Percentiles rank a stretch among this genome's conserved stretches.
These are phyloP conservation scores for Barypeithes pellucidus DNA, from an alignment of 2,888 invertebrate genomes.

Conservation along the genomic window DNA sequence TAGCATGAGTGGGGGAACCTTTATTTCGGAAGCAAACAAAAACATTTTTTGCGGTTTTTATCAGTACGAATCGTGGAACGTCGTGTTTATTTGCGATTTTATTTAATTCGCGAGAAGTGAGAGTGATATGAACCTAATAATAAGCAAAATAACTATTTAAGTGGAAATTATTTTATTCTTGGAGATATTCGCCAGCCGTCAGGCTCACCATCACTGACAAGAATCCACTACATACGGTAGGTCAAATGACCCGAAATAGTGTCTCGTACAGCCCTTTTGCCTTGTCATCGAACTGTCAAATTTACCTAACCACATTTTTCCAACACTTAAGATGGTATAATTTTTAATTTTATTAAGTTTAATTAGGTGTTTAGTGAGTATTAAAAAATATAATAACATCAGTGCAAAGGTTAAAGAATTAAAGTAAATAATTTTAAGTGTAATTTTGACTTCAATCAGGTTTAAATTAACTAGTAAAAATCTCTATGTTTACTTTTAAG, in stretches of 20 bases:
- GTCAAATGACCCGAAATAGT: not conserved
- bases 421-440: not conserved
- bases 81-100: not conserved
- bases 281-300: not conserved
- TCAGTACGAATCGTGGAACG: constrained; percentile 1
- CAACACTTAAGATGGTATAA: not conserved
- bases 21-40: not conserved
- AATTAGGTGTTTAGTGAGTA: not conserved
- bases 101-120: not conserved
- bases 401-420: constrained; percentile 5
- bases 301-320: constrained; percentile 23
- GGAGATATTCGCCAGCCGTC: not conserved
- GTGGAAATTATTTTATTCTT: not conserved
- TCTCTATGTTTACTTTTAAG: not conserved
- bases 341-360: not conserved
- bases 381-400: not conserved
- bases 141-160: too few species aligned
- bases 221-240: constrained; percentile 6
- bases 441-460: not conserved
- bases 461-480: not conserved
- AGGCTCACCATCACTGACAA: not conserved
- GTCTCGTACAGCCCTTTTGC: not conserved
- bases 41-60: constrained; percentile 12
- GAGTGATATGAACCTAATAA: too few species aligned
- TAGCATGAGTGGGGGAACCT: not conserved